Conservation (phyloP, 2,113 vertebrate species). For the Sitta europaea region DNA sequence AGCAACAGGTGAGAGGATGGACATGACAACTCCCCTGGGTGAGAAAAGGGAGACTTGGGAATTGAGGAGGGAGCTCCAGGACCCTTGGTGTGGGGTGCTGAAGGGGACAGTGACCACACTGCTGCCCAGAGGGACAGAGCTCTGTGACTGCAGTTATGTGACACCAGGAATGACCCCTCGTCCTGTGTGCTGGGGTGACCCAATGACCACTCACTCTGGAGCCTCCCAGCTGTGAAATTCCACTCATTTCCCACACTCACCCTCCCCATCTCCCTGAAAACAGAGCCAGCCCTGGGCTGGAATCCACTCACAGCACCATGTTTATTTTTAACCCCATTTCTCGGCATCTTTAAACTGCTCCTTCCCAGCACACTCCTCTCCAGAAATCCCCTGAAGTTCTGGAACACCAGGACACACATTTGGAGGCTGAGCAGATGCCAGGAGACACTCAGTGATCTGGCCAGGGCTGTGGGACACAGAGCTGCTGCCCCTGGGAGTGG, state of each 20-base stretch:
- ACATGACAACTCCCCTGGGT: rapidly evolving
- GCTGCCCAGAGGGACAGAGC: background rate
- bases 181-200: background rate
- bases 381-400: background rate
- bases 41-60: background rate
- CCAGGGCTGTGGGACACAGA: background rate
- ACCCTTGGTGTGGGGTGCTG: background rate
- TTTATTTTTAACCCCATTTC: constrained; percentile 28
- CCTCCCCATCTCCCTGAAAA: background rate
- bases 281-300: background rate
- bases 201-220: background rate
- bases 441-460: background rate
- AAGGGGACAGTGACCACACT: background rate
- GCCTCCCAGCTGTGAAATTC: background rate
- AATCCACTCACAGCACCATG: background rate
- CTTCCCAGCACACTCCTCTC: constrained; percentile 3
- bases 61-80: background rate
- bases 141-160: background rate
- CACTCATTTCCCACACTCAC: background rate
- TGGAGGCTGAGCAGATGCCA: background rate
- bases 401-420: background rate
- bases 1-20: background rate
- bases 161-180: background rate
- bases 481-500: background rate
- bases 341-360: background rate